Percentiles rank a stretch among this genome's conserved stretches.
phyloP scores from a whole-genome alignment of 92 coral and sea anemone genomes.

The Virgularia gustaviana region DNA sequence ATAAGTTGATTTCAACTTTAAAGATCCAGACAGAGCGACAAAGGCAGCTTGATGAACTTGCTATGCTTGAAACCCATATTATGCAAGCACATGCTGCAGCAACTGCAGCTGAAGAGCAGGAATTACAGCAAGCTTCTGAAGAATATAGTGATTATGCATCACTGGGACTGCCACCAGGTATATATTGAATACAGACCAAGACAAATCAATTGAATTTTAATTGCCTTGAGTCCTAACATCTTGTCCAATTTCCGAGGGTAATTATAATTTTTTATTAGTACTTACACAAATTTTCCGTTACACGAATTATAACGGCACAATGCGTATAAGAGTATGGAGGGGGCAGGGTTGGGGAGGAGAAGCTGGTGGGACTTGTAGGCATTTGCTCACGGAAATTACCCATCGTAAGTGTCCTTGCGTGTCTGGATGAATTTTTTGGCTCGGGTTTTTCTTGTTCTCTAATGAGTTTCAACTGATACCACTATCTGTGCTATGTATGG shows the following conservation, averaged over 20 bases:
- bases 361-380: too few relatives aligned
- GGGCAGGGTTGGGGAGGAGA: too few relatives aligned
- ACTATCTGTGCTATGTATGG: too few relatives aligned
- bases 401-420: too few relatives aligned
- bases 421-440: too few relatives aligned
- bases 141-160: constrained; percentile 78
- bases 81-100: constrained; percentile 99
- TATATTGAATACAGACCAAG: not conserved
- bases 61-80: constrained; percentile 92
- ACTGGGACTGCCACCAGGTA: constrained; percentile 96
- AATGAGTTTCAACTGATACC: too few relatives aligned
- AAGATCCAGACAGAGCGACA: constrained; percentile 90
- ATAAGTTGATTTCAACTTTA: too few relatives aligned
- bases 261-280: not conserved
- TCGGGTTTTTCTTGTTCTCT: too few relatives aligned
- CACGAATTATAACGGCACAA: too few relatives aligned
- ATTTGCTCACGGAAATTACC: too few relatives aligned
- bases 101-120: constrained; percentile 93
- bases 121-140: constrained; percentile 67
- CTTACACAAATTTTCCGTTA: too few relatives aligned
- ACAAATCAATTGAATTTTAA: not conserved
- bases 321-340: too few relatives aligned
- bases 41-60: constrained; percentile 75
- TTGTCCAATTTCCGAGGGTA: not conserved
- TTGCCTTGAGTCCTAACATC: not conserved